Base-by-base conservation (phyloP, 2,113 vertebrate species). In the Tragelaphus buxtoni region DNA sequence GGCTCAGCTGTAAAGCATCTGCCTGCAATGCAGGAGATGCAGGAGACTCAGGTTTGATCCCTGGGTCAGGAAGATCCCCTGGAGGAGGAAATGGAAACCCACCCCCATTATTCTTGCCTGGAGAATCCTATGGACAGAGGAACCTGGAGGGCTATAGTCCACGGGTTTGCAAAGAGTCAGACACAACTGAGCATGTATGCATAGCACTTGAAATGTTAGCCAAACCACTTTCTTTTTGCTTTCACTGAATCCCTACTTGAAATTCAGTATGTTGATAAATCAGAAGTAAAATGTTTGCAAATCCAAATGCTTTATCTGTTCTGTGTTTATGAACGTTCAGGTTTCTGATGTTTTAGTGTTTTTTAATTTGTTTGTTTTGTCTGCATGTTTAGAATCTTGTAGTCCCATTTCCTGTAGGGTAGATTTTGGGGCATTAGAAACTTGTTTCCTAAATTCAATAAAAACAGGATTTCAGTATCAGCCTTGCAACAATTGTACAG, bases 361-460 rank as follows among this genome's bases (percentile, higher is more conserved):
- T 30, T 77, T n/a, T 42, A 6, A 72, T 72, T 72, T 72, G 65
- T 22, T 4, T 74, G 45, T n/a, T 32, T 92, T 32, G 9, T 60
- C 42, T 94, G 45, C 13, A 35, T 45, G 24, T 87, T 85, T 88
- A 53, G 42, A 93, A 94, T 91, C 49, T 12, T 72, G 18, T 20
- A 81, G 65, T 83, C 58, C 35, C 32, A 76, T 61, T 88, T 90
- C 49, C 84, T 90, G 24, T 39, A 45, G n/a, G 4, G 45, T 69
- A 77, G 55, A 88, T 53, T 80, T 97, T 32, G 90, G 90, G 35
- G 49, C 30, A 63, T 76, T 92, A 51, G 86, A 90, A 86, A 85
- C n/a, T 16, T 80, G 22, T 74, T 94, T 85, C 65, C 81, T 90
- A 96, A 92, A 98, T 95, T 97, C 30, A 94, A 55, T 77, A 94